Evolutionary conservation across 2,888 invertebrate species (phyloP).

Genomic region (Theretra japonica): DNA sequence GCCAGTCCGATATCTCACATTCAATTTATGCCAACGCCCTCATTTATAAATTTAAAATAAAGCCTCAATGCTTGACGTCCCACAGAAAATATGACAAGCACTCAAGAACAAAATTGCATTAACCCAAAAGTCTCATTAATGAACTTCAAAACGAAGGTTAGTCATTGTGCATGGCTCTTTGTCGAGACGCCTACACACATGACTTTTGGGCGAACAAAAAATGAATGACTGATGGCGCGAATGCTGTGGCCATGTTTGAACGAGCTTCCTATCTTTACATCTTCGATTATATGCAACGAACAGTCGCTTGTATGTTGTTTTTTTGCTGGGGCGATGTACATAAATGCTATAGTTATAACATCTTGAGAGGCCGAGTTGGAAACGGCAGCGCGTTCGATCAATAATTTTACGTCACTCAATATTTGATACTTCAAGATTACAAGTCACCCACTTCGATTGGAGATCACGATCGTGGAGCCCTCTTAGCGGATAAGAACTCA

Average conservation of each 20-base stretch:
- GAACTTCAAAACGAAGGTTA: constrained; percentile 56
- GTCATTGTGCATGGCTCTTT: constrained; percentile 53
- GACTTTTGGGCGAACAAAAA: constrained; percentile 55
- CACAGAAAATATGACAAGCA: constrained; percentile 17
- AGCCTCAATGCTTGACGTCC: constrained; percentile 12
- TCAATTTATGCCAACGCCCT: constrained; percentile 5
- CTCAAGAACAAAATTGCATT: constrained; percentile 15
- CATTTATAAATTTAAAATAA: constrained; percentile 11
- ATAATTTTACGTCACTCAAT: too few relatives aligned
- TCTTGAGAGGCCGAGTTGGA: too few relatives aligned
- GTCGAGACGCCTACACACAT: constrained; percentile 53
- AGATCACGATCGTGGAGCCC: too few relatives aligned
- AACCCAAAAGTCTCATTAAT: constrained; percentile 40
- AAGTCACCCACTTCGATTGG: too few relatives aligned
- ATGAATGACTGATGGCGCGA: constrained; percentile 48
- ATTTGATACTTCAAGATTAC: too few relatives aligned
- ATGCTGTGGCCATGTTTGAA: constrained; percentile 12
- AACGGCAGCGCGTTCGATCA: too few relatives aligned
- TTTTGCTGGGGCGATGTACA: too few relatives aligned
- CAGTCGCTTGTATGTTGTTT: background rate
- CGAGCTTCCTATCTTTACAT: constrained; percentile 21
- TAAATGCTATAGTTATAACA: too few relatives aligned
- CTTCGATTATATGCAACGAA: constrained; percentile 13
- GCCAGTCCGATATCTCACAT: background rate
- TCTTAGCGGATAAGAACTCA: too few relatives aligned